Evolutionary conservation across 2,797 vertebrate genomes (phyloP), one percentile per base, ranked within the genome.

Genomic region (Pangasius macronema): DNA sequence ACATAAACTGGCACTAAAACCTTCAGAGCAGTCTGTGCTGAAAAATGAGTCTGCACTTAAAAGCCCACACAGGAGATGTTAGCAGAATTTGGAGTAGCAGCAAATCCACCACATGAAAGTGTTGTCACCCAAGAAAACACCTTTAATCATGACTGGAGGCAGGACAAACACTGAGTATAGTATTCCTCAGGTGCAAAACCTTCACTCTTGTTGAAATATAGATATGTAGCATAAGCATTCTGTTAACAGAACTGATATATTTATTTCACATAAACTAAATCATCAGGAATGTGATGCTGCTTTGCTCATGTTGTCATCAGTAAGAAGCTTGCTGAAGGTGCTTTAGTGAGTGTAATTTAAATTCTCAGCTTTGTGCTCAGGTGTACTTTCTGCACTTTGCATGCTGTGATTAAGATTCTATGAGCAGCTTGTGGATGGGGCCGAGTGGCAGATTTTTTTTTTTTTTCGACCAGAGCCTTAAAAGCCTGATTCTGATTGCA

Each of bases 1-100:
- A 73, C 57, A 65, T 42, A 63, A 59, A 61, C 67, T 51, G 55
- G 85, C 85, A 73, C 55, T 36, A 87, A 75, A 80, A 51, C 68
- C 68, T 13, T 65, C 30, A 27, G 55, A 65, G 80, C 67, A 65
- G 80, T 63, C 86, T 65, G 61, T 53, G n/a, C 14, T 68, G 33
- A 68, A 79, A 68, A 30, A 55, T n/a, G 27, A 80, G 49, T 57
- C 75, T 85, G 73, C 22, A 79, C 73, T 61, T 81, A 61, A 81
- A 81, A 81, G 55, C 36, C 79, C 57, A 81, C 57, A 81, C 36
- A 42, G 22, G 24, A 14, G 79, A 81, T 39, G 57, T 59, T 27
- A 27, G 33, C 36, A 42, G 55, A 42, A 39, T 81, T 81, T 57
- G 22, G 73, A 77, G 27, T 30, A 59, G 33, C 9, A 59, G 30